phyloP scores from a whole-genome alignment of 2,113 vertebrate genomes.

The Paramisgurnus dabryanus region DNA sequence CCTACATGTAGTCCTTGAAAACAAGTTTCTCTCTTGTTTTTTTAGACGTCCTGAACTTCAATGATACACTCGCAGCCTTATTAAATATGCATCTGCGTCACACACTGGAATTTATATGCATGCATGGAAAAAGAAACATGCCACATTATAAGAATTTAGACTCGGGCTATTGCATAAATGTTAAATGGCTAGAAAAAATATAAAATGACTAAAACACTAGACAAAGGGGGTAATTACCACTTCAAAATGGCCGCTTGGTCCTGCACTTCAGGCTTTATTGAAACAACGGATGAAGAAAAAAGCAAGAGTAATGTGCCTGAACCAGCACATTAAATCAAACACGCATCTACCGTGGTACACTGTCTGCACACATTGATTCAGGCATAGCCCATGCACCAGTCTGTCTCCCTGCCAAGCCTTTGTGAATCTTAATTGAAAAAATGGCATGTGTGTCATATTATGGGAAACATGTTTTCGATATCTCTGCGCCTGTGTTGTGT shows the following conservation, averaged over 20 bases:
- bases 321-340: slow-evolving; percentile 65
- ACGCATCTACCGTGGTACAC: slow-evolving; percentile 54
- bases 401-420: slow-evolving; percentile 55
- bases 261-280: slow-evolving; percentile 67
- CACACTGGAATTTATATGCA: background rate
- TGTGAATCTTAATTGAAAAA: slow-evolving; percentile 66
- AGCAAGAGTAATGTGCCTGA: slow-evolving; percentile 62
- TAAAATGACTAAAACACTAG: slow-evolving; percentile 48
- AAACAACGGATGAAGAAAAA: slow-evolving; percentile 64
- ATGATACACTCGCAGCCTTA: slow-evolving; percentile 13
- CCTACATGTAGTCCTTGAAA: background rate
- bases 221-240: slow-evolving; percentile 71
- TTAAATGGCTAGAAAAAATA: background rate
- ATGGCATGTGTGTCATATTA: slow-evolving; percentile 67
- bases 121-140: background rate
- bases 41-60: background rate
- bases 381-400: slow-evolving; percentile 37
- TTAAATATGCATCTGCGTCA: slow-evolving; percentile 30
- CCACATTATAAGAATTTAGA: slow-evolving; percentile 6
- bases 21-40: background rate
- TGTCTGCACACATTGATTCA: slow-evolving; percentile 51
- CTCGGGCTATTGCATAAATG: slow-evolving; percentile 5
- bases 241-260: slow-evolving; percentile 66
- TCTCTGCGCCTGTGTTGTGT: slow-evolving; percentile 50
- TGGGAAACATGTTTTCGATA: slow-evolving; percentile 59